These are phyloP conservation scores for Eupsilia transversa DNA, from an alignment of 2,888 invertebrate genomes.

Conservation along the genomic window DNA sequence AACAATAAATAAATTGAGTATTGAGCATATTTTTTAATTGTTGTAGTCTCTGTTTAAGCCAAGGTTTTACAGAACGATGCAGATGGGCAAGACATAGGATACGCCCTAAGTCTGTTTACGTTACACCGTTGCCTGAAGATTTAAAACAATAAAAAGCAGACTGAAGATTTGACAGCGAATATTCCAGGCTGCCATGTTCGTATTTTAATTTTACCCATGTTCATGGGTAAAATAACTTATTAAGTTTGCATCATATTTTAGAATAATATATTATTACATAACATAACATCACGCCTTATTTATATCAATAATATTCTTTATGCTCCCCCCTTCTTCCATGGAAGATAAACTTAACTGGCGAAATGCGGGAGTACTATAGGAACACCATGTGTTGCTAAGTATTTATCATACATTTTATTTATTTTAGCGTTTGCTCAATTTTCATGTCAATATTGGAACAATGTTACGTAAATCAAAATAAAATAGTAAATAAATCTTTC, in stretches of 20 bases:
- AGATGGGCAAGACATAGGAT: neutral
- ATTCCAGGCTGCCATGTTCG: neutral
- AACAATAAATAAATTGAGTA: neutral
- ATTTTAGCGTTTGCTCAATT: neutral
- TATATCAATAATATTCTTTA: neutral
- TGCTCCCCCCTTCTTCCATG: neutral
- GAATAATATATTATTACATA: neutral
- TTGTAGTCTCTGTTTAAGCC: neutral
- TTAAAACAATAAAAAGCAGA: neutral
- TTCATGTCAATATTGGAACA: neutral
- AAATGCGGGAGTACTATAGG: neutral
- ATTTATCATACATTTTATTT: neutral
- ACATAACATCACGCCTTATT: neutral
- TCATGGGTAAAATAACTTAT: neutral
- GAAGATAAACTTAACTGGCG: neutral
- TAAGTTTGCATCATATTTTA: neutral
- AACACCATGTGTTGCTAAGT: neutral
- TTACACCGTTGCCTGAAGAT: neutral
- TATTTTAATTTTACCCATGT: neutral
- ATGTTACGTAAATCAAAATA: neutral
- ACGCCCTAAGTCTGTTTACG: neutral
- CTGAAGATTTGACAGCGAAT: conserved; percentile 5
- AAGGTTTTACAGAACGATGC: neutral
- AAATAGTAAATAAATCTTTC: neutral
- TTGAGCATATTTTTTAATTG: neutral